These are phyloP conservation scores for Copidosoma floridanum DNA, from an alignment of 1,140 invertebrate species.

Conservation along the genomic window DNA sequence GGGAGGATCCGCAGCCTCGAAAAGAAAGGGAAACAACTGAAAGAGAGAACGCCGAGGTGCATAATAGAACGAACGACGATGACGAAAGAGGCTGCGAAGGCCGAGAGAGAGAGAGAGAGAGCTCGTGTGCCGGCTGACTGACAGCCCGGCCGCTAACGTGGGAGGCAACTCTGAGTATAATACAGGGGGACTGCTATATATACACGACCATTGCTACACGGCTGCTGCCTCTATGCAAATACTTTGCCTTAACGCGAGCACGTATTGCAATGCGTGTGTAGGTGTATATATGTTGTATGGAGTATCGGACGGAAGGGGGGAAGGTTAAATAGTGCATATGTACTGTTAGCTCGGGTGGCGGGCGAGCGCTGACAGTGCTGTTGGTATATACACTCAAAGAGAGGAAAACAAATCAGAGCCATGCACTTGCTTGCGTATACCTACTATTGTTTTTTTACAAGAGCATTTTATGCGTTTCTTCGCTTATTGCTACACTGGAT, in stretches of 20 bases:
- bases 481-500: no score
- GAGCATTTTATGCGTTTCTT: no score
- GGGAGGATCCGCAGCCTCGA: conserved; percentile 42
- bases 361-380: background rate
- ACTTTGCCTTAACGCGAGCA: no score
- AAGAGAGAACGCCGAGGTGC: conserved; percentile 1
- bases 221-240: conserved; percentile 45
- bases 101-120: conserved; percentile 29
- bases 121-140: conserved; percentile 39
- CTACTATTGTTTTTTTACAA: no score
- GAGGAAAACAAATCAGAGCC: conserved; percentile 8
- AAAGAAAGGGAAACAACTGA: conserved; percentile 42
- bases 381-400: no score
- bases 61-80: conserved; percentile 21
- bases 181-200: no score
- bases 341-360: conserved; percentile 10
- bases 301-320: background rate
- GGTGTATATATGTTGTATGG: background rate
- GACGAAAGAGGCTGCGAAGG: conserved; percentile 34
- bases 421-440: no score
- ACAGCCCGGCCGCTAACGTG: conserved; percentile 49
- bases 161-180: conserved; percentile 41
- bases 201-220: conserved; percentile 1
- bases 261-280: no score
- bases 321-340: no score